Evolutionary conservation across 2,797 vertebrate species (phyloP), one percentile per base, ranked within the genome.

Genomic region (Lepus townsendii): DNA sequence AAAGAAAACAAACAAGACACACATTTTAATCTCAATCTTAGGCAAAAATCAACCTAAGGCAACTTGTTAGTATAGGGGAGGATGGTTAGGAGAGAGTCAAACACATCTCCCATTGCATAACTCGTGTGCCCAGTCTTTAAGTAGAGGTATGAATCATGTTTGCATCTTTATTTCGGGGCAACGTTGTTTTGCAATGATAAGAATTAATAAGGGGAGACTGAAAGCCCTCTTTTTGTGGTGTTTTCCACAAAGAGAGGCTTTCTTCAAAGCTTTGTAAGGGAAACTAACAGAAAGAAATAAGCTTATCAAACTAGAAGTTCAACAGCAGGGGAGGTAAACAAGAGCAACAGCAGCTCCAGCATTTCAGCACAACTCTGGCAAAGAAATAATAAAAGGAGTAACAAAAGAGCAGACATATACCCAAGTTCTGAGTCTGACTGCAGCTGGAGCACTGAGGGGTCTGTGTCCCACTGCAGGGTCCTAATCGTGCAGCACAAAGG

Each of bases 391-490:
- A 93, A 97, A 82, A 96, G 38, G n/a, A 97, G 60, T 95, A 98
- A 97, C 96, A 94, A 97, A 98, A 98, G 97, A 98, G 98, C 97
- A 96, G 98, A 98, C 97, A 98, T 98, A 98, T 99, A 99, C 99
- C 99, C 99, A 97, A 99, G 99, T 98, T 99, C 99, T 97, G 99
- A 99, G 98, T 99, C 99, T 97, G 99, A 99, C 98, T 99, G 99
- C 98, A 99, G 99, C 98, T 99, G 99, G 96, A 99, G 99, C 98
- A 99, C 99, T 98, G 99, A 99, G 97, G 99, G 99, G 99, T 99
- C 99, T 98, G 99, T 99, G 98, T 99, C 99, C 99, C 99, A 99
- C 98, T 99, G 99, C 98, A 99, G 98, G 97, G 99, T 99, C 99
- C 99, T 99, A 97, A 97, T 98, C 96, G 98, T 96, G 98, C 98